A percentile compares a stretch with the other conserved stretches of the same genome.
Evolutionary conservation across 2,113 vertebrate genomes (phyloP).

Genomic region (Myodes glareolus): DNA sequence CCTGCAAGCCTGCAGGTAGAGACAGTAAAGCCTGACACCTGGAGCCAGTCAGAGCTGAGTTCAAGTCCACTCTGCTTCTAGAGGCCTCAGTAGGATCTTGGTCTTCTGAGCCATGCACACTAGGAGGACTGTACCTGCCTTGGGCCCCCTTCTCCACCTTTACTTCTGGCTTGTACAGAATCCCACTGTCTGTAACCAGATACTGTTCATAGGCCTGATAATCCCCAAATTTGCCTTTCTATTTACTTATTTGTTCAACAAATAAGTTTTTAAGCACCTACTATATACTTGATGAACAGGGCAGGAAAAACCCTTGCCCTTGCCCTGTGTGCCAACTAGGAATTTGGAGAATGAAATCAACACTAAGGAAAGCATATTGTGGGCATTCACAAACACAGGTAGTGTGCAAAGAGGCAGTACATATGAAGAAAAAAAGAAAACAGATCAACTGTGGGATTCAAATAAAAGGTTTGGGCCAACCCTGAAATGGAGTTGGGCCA

Average conservation of each 20-base stretch:
- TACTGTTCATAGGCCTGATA: accelerated
- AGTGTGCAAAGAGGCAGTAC: accelerated
- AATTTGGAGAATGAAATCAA: not conserved
- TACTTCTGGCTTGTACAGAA: not conserved
- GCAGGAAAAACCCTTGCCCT: not conserved
- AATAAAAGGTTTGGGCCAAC: not conserved
- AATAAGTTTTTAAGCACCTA: not conserved
- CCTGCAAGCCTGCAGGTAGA: too few species aligned
- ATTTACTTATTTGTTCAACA: not conserved
- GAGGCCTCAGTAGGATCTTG: not conserved
- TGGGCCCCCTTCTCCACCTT: not conserved
- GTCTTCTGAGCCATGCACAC: accelerated
- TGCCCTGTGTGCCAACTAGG: not conserved
- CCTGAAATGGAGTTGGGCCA: not conserved
- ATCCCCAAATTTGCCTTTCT: not conserved
- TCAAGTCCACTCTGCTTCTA: not conserved
- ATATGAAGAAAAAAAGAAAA: accelerated
- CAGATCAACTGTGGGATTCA: not conserved
- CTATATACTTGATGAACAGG: not conserved
- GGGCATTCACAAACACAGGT: accelerated
- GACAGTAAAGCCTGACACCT: not conserved
- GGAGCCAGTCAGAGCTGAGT: not conserved
- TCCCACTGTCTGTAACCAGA: not conserved
- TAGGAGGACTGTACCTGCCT: accelerated
- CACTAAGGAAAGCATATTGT: accelerated